Conservation (phyloP, 2,113 vertebrate species). For the Hypomesus transpacificus region DNA sequence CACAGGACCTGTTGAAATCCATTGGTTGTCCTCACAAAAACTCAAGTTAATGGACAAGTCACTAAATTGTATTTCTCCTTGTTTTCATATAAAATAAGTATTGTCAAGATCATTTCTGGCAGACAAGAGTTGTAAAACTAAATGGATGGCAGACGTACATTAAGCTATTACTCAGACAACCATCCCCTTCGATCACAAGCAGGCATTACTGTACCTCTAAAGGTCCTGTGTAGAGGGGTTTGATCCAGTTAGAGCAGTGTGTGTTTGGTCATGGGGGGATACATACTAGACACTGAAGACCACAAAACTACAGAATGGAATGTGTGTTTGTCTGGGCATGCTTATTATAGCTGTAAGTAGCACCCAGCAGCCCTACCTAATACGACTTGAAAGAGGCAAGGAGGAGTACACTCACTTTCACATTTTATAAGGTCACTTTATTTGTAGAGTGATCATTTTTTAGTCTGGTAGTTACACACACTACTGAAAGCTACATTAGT, state of each 20-base stretch:
- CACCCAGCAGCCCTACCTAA: conserved; percentile 53
- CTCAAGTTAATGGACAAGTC: no score
- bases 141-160: not conserved
- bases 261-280: conserved; percentile 32
- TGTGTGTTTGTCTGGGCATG: conserved; percentile 77
- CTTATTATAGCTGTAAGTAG: conserved; percentile 63
- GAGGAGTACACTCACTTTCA: conserved; percentile 30
- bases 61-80: no score
- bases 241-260: conserved; percentile 25
- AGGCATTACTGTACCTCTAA: conserved; percentile 24
- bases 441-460: not conserved
- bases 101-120: no score
- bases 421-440: not conserved
- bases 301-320: conserved; percentile 75
- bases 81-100: no score
- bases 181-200: conserved; percentile 27
- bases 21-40: no score
- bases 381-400: conserved; percentile 4
- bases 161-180: conserved; percentile 17
- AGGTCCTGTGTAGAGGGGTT: conserved; percentile 27
- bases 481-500: not conserved
- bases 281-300: conserved; percentile 74
- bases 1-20: not conserved
- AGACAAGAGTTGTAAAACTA: conserved; percentile 9
- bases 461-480: not conserved